Percentiles rank a stretch among this genome's conserved stretches.
Evolutionary conservation across 2,113 vertebrate species (phyloP).

Genomic region (Aphyosemion australe): DNA sequence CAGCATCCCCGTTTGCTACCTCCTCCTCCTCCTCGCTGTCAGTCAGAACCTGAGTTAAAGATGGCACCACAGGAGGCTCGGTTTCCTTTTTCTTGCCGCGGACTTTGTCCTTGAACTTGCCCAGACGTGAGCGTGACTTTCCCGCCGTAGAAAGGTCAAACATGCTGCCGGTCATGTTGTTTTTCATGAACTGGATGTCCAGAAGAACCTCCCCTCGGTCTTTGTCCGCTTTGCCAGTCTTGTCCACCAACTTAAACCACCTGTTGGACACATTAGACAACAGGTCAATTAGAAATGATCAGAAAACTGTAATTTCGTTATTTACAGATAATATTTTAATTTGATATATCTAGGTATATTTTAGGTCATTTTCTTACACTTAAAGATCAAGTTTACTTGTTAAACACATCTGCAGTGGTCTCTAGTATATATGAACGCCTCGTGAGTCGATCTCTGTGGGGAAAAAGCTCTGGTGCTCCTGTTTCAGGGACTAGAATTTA

Average conservation of each 20-base stretch:
- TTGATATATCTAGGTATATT: too few species aligned
- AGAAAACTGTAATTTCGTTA: too few species aligned
- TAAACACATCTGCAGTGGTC: too few species aligned
- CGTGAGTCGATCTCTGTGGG: too few species aligned
- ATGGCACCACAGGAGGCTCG: constrained; percentile 78
- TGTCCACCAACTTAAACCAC: constrained; percentile 91
- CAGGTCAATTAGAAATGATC: too few species aligned
- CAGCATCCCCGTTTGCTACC: constrained; percentile 19
- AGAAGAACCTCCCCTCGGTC: constrained; percentile 92
- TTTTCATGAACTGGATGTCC: constrained; percentile 93
- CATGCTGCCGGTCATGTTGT: constrained; percentile 97
- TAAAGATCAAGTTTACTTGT: too few species aligned
- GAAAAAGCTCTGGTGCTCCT: too few species aligned
- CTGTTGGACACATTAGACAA: constrained; percentile 64
- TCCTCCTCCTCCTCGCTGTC: constrained; percentile 94
- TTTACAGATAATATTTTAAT: too few species aligned
- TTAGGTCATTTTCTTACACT: too few species aligned
- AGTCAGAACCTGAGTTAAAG: constrained; percentile 71
- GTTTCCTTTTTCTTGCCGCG: constrained; percentile 87
- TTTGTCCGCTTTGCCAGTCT: constrained; percentile 90
- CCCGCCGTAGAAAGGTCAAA: constrained; percentile 91
- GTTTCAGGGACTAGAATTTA: too few species aligned
- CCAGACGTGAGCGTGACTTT: constrained; percentile 87
- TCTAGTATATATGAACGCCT: too few species aligned
- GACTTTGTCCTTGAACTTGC: constrained; percentile 93